Evolutionary conservation across 2,888 invertebrate species (phyloP), one percentile per base, ranked within the genome.

Genomic region (Ceriagrion tenellum): DNA sequence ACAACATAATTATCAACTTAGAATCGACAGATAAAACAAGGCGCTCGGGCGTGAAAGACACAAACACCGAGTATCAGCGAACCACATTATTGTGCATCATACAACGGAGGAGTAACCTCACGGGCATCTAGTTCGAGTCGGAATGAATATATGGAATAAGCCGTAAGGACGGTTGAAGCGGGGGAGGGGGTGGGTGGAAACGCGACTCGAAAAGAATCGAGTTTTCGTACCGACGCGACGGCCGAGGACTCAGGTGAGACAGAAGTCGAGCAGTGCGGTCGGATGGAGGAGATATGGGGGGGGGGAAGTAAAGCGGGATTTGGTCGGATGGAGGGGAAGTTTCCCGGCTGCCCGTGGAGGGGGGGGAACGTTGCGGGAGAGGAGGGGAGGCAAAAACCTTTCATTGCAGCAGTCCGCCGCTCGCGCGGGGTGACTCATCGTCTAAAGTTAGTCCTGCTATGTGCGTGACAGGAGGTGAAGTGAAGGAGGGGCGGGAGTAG

Each of bases 401-500:
- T 47, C 93, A 93, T 93, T 93, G 93, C 69, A 93, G 69, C 69
- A 63, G 91, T 91, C 59, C 91, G 69, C 93, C 93, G 69, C 74
- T n/a, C n/a, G 81, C 81, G 63, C 59, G 47, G 69, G n/a, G 69
- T 93, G 93, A 93, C 63, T 93, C 93, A 93, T 55, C 93, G 93
- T 63, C 93, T 93, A 93, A 93, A 93, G 93, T 93, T 93, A 93
- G 93, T 93, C 93, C 69, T 47, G 47, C 63, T 93, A 93, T 93
- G 93, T 93, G 93, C 93, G 93, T 93, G 93, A 93, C 63, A 93
- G 93, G 69, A 93, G 93, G 93, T 93, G 69, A 93, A 69, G 91
- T 59, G 63, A 69, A 23, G 63, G 93, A 47, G 59, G 55, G 93
- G 47, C 16, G n/a, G 4, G n/a, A 18, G 47, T 26, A 16, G 26